A percentile compares a stretch with the other conserved stretches of the same genome.
Conservation (phyloP, 1,140 invertebrate species). For the Apis florea region DNA sequence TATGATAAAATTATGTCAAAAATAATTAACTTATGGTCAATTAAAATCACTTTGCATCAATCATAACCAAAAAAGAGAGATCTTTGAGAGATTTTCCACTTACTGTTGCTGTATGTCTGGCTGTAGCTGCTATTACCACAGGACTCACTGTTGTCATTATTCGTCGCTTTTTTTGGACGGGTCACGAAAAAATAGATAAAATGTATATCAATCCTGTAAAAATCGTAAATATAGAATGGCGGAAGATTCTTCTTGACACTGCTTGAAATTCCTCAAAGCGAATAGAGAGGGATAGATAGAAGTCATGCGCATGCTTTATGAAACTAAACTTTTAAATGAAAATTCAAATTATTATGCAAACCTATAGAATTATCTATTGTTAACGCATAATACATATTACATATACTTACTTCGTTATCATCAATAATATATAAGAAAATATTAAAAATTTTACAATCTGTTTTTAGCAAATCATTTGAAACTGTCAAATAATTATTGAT, state of each 20-base stretch:
- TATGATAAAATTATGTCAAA: background rate
- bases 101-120: constrained; percentile 90
- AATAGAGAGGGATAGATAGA: constrained; percentile 1
- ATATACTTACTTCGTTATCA: background rate
- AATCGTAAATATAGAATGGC: constrained; percentile 53
- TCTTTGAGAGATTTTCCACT: constrained; percentile 67
- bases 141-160: constrained; percentile 82
- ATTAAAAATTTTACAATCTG: background rate
- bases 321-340: constrained; percentile 26
- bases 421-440: no score
- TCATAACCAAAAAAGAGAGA: constrained; percentile 54
- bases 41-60: constrained; percentile 35
- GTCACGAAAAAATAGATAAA: constrained; percentile 57
- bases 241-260: constrained; percentile 21
- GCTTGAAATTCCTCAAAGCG: constrained; percentile 37
- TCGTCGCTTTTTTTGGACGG: constrained; percentile 56
- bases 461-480: background rate
- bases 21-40: constrained; percentile 57
- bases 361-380: background rate
- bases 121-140: constrained; percentile 87
- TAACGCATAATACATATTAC: background rate
- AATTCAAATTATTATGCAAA: constrained; percentile 9
- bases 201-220: constrained; percentile 48
- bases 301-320: constrained; percentile 43
- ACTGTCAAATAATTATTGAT: background rate